These are phyloP conservation scores for cattle (Bos taurus) DNA, from an alignment of 2,113 vertebrate species.

Conservation along the genomic window DNA sequence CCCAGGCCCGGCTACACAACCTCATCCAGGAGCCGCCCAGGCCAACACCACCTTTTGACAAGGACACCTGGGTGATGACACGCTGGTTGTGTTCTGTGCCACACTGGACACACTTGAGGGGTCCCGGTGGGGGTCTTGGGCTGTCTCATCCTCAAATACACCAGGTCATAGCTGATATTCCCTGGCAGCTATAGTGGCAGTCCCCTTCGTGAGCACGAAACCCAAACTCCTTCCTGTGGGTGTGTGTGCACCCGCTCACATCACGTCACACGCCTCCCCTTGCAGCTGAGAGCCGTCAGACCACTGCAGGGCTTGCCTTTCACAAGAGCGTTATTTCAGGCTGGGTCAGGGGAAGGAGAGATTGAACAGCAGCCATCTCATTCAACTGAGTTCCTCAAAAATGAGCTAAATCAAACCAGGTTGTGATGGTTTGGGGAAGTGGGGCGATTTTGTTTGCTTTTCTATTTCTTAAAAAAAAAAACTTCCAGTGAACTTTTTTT, in stretches of 20 bases:
- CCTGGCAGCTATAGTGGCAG: background rate
- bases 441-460: background rate
- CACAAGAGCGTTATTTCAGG: background rate
- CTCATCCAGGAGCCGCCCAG: accelerated
- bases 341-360: background rate
- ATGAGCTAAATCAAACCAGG: background rate
- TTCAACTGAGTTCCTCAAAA: background rate
- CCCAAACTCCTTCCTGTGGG: accelerated
- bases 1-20: accelerated
- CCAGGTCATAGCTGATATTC: background rate
- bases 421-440: background rate
- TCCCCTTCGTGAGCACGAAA: background rate
- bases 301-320: too few species aligned
- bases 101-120: background rate
- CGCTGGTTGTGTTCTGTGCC: background rate
- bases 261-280: accelerated
- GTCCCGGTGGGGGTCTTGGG: accelerated
- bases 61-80: background rate
- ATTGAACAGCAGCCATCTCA: accelerated
- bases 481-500: background rate
- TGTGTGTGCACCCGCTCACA: accelerated
- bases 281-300: background rate
- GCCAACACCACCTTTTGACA: too few species aligned
- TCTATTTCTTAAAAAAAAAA: background rate
- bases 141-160: background rate